A percentile compares a stretch with the other conserved stretches of the same genome.
Conservation (phyloP, 2,797 vertebrate genomes). For the Ptychobarbus kaznakovi region DNA sequence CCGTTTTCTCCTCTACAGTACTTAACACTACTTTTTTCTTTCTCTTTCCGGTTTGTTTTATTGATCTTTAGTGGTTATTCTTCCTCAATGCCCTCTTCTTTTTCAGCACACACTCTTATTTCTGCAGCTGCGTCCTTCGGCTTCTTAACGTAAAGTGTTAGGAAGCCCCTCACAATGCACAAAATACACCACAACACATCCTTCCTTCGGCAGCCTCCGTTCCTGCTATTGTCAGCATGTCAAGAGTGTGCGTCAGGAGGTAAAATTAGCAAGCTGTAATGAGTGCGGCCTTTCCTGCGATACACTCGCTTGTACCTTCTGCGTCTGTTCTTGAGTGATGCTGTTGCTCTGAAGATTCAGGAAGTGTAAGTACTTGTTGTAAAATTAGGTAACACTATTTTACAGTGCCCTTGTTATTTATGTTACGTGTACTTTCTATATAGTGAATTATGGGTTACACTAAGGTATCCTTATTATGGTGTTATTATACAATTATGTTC, state of each 20-base stretch:
- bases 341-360: constrained; percentile 20
- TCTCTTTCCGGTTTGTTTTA: constrained; percentile 21
- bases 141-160: constrained; percentile 61
- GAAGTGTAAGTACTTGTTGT: constrained; percentile 22
- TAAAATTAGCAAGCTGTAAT: constrained; percentile 68
- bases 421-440: neutral
- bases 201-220: constrained; percentile 67
- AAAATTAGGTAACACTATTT: constrained; percentile 9
- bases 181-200: constrained; percentile 65
- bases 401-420: neutral
- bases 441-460: neutral
- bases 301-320: constrained; percentile 40
- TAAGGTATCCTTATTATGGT: neutral
- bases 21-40: neutral
- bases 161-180: constrained; percentile 78
- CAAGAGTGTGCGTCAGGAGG: constrained; percentile 70
- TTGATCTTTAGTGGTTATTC: constrained; percentile 23
- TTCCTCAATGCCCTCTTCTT: neutral
- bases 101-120: constrained; percentile 1
- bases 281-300: constrained; percentile 67
- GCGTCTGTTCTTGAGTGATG: constrained; percentile 3
- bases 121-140: constrained; percentile 60
- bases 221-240: constrained; percentile 79
- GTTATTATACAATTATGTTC: no score
- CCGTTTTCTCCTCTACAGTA: neutral